Conservation (phyloP, 2,113 vertebrate species). For the Ivindomyrus marchei region DNA sequence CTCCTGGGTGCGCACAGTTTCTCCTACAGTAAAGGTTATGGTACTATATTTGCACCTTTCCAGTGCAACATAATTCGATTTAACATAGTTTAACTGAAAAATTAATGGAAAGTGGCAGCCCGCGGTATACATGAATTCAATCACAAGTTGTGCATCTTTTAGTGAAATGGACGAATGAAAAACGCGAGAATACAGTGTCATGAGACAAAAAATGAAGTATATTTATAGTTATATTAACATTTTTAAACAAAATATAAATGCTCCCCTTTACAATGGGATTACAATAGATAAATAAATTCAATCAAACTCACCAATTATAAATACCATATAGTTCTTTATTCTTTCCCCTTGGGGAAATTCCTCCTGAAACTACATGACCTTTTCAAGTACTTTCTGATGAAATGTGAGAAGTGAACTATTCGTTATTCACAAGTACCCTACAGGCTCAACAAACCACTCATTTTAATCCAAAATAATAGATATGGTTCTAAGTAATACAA, state of each 20-base stretch:
- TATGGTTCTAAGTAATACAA: background rate
- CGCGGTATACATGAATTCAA: background rate
- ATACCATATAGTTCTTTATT: background rate
- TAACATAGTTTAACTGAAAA: background rate
- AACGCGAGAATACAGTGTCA: slow-evolving; percentile 28
- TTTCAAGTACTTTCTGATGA: background rate
- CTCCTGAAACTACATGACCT: background rate
- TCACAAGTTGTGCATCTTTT: background rate
- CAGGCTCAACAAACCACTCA: background rate
- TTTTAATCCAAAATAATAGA: background rate
- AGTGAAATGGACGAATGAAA: slow-evolving; percentile 21
- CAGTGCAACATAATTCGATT: background rate
- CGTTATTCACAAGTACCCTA: background rate
- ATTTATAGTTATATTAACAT: background rate
- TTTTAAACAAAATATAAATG: background rate
- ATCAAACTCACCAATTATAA: background rate
- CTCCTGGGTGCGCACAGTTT: background rate
- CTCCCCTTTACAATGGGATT: background rate
- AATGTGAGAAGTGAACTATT: background rate
- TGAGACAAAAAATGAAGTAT: background rate
- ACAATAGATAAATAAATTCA: background rate
- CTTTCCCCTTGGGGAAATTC: background rate
- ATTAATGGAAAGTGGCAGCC: background rate
- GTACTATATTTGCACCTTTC: background rate
- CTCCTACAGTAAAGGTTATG: background rate